Percentiles rank a stretch among this genome's conserved stretches.
Evolutionary conservation across 2,888 invertebrate species (phyloP).

Genomic region (Blastobasis adustella): DNA sequence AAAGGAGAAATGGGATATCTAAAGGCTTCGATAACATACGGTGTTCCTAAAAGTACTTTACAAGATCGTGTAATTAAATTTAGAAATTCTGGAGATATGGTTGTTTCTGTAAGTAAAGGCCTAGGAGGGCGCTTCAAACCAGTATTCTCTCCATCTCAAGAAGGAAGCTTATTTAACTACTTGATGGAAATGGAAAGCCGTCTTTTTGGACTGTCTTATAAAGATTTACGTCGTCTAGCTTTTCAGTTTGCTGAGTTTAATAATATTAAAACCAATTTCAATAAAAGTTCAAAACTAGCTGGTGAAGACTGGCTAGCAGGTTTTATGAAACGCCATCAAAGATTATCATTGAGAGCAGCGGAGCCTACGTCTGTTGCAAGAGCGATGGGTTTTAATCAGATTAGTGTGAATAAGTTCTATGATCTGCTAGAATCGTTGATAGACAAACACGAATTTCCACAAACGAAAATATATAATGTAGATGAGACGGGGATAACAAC

Average conservation of each 20-base stretch:
- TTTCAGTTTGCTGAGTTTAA: conserved; percentile 4
- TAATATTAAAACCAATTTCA: conserved; percentile 3
- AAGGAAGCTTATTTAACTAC: background rate
- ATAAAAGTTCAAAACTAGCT: conserved; percentile 1
- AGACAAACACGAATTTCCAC: conserved; percentile 19
- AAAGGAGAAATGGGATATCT: background rate
- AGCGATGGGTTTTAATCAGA: conserved; percentile 7
- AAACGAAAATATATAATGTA: conserved; percentile 24
- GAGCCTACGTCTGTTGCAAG: conserved; percentile 5
- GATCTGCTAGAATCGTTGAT: conserved; percentile 10
- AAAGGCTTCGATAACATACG: background rate
- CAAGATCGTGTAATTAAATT: too few species aligned
- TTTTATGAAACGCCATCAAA: conserved; percentile 5
- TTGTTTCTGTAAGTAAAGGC: too few species aligned
- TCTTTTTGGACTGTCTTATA: conserved; percentile 2
- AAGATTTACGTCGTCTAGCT: conserved; percentile 4
- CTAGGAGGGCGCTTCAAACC: too few species aligned
- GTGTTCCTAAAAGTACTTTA: background rate
- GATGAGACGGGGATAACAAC: background rate
- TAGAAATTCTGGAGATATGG: too few species aligned
- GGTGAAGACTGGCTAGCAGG: conserved; percentile 3
- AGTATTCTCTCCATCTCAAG: too few species aligned
- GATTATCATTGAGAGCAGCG: conserved; percentile 1
- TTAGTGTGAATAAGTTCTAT: conserved; percentile 4
- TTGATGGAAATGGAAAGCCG: background rate